phyloP scores from a whole-genome alignment of 2,888 invertebrate genomes.

The Apocheima hispidaria region DNA sequence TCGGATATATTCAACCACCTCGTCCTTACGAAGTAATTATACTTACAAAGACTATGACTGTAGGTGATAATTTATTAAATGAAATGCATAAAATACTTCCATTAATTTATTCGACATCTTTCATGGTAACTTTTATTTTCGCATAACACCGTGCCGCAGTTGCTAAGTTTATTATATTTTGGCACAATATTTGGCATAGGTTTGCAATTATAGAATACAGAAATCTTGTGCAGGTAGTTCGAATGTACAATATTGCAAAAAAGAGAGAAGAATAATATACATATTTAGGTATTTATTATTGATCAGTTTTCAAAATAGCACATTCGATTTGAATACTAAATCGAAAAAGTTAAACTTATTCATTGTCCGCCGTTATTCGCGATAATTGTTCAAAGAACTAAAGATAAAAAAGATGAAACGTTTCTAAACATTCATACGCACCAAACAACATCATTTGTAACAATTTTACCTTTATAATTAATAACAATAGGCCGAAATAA shows the following conservation, averaged over 20 bases:
- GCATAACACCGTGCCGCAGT: slow-evolving; percentile 45
- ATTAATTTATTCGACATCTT: slow-evolving; percentile 73
- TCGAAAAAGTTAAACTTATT: background rate
- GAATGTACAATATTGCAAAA: slow-evolving; percentile 8
- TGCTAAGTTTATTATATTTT: slow-evolving; percentile 62
- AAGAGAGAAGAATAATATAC: slow-evolving; percentile 14
- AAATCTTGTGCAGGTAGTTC: slow-evolving; percentile 23
- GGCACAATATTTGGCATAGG: slow-evolving; percentile 78
- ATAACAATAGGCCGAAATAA: slow-evolving; percentile 34
- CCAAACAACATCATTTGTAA: slow-evolving; percentile 40
- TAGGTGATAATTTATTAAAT: slow-evolving; percentile 43
- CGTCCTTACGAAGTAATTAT: no score
- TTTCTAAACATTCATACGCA: slow-evolving; percentile 40
- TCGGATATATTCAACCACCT: no score
- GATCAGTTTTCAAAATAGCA: slow-evolving; percentile 26
- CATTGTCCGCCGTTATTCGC: background rate
- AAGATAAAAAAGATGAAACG: slow-evolving; percentile 13
- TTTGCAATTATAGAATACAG: slow-evolving; percentile 44
- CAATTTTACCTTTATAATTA: slow-evolving; percentile 27
- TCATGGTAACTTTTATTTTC: slow-evolving; percentile 63
- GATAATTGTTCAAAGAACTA: slow-evolving; percentile 7
- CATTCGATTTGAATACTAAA: slow-evolving; percentile 7
- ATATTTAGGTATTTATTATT: slow-evolving; percentile 12
- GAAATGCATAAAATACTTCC: slow-evolving; percentile 54
- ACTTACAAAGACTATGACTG: no score